Evolutionary conservation across 2,888 invertebrate species (phyloP), one percentile per base, ranked within the genome.

Genomic region (Orchesellides sinensis): DNA sequence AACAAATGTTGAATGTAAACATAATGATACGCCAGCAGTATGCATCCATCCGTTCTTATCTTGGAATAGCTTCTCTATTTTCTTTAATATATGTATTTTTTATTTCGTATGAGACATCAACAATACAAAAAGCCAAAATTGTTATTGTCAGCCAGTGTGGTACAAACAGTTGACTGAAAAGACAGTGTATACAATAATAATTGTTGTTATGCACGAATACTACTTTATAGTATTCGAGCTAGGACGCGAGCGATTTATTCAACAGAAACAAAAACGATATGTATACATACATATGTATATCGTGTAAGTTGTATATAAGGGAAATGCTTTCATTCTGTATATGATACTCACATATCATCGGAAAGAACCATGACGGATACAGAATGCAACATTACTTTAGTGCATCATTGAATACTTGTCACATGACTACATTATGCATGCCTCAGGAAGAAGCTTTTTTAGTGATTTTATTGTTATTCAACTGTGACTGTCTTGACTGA

Each of bases 391-490:
- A n/a, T n/a, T n/a, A n/a, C n/a, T n/a, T n/a, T n/a, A n/a, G n/a
- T n/a, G 23, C 54, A 21, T 54, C 65, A 65, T 65, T 49, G 68
- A 49, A 52, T 45, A 45, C 66, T 32, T 47, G 47, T 23, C n/a
- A 23, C 21, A 49, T 10, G 10, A n/a, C 35, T 35, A 40, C 21
- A 27, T 19, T 25, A 73, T 54, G 8, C 49, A 72, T 61, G 73
- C 80, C 68, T 73, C 66, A 73, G 80, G 80, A 80, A 80, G 80
- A 80, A 72, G 68, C 21, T 35, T 73, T 77, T 73, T 80, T 25
- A 47, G 40, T 47, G 72, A 73, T 73, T 63, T n/a, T 23, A 61
- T 47, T 72, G 29, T 72, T 72, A 72, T 72, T 72, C 72, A 72
- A 56, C 25, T 56, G 72, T 56, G 29, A 32, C 49, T 32, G 47